phyloP scores from a whole-genome alignment of 30 jellyfish, hydroid and myxozoan species.

The Nemopilema nomurai region DNA sequence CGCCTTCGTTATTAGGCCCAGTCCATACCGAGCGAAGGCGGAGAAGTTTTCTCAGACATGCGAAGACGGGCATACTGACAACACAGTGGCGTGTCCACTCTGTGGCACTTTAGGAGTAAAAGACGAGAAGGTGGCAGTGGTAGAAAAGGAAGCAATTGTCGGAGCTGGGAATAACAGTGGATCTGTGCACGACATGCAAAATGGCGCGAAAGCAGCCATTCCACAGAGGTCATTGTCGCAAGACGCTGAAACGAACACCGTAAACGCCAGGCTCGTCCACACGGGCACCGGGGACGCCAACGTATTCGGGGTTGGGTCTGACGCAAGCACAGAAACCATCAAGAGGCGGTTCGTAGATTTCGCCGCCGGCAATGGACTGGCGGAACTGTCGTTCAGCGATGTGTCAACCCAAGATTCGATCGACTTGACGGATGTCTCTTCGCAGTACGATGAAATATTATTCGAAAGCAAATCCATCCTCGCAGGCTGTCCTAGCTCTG shows the following conservation, averaged over 20 bases:
- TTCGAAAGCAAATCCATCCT: constrained; percentile 19
- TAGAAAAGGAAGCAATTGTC: not conserved
- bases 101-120: not conserved
- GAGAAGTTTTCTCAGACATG: constrained; percentile 48
- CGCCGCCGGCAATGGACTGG: constrained; percentile 44
- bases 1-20: constrained; percentile 50
- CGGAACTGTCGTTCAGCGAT: constrained; percentile 25
- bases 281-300: constrained; percentile 19
- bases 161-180: not conserved
- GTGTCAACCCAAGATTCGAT: constrained; percentile 33
- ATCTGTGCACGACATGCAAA: not conserved
- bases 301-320: not conserved
- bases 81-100: constrained; percentile 11
- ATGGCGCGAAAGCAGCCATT: constrained; percentile 10
- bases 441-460: constrained; percentile 24
- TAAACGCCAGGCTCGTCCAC: not conserved
- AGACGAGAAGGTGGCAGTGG: not conserved
- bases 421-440: constrained; percentile 20
- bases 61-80: not conserved
- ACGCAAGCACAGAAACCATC: constrained; percentile 67
- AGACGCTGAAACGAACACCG: constrained; percentile 38
- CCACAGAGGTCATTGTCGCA: not conserved
- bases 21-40: constrained; percentile 53
- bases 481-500: constrained; percentile 65
- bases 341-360: constrained; percentile 5